Percentiles rank a stretch among this genome's conserved stretches.
phyloP scores from a whole-genome alignment of 2,797 vertebrate species.

The Psittacula echo region DNA sequence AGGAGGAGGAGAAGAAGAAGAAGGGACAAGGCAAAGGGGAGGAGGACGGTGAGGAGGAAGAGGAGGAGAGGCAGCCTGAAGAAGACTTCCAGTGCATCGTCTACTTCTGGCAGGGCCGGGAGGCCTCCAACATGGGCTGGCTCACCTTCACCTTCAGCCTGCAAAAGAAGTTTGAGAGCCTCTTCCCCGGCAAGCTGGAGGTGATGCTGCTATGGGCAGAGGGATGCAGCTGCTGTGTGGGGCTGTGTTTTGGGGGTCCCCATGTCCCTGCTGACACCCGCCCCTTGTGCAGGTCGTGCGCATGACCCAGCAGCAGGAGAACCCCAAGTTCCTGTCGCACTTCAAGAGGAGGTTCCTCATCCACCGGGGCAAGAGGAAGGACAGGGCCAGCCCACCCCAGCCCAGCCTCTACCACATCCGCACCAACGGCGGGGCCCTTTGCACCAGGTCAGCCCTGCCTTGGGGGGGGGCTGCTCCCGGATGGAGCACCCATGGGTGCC shows the following conservation, averaged over 20 bases:
- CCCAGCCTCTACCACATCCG: slow-evolving; percentile 97
- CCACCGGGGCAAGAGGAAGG: slow-evolving; percentile 94
- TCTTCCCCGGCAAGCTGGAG: slow-evolving; percentile 96
- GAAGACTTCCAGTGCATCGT: slow-evolving; percentile 98
- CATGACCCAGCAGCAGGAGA: slow-evolving; percentile 99
- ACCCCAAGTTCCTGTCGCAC: slow-evolving; percentile 97
- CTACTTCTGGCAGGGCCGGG: slow-evolving; percentile 98
- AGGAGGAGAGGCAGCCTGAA: slow-evolving; percentile 90
- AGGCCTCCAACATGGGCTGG: slow-evolving; percentile 99
- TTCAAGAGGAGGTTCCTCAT: slow-evolving; percentile 99
- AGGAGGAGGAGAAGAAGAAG: slow-evolving; percentile 81
- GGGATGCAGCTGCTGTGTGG: background rate
- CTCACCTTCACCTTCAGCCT: slow-evolving; percentile 98
- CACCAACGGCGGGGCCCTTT: slow-evolving; percentile 95
- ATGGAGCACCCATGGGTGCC: background rate
- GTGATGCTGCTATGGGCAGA: slow-evolving; percentile 30
- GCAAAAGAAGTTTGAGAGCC: slow-evolving; percentile 98
- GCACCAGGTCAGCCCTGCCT: slow-evolving; percentile 85
- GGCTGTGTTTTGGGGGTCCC: background rate
- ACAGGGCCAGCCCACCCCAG: slow-evolving; percentile 84
- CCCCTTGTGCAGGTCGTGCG: slow-evolving; percentile 86
- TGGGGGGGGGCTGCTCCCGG: fast-evolving
- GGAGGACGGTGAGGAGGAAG: slow-evolving; percentile 76
- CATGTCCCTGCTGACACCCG: background rate
- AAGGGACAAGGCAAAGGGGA: slow-evolving; percentile 68